A percentile compares a stretch with the other conserved stretches of the same genome.
These are phyloP conservation scores for Daktulosphaira vitifoliae DNA, from an alignment of 1,140 invertebrate genomes.

Conservation along the genomic window DNA sequence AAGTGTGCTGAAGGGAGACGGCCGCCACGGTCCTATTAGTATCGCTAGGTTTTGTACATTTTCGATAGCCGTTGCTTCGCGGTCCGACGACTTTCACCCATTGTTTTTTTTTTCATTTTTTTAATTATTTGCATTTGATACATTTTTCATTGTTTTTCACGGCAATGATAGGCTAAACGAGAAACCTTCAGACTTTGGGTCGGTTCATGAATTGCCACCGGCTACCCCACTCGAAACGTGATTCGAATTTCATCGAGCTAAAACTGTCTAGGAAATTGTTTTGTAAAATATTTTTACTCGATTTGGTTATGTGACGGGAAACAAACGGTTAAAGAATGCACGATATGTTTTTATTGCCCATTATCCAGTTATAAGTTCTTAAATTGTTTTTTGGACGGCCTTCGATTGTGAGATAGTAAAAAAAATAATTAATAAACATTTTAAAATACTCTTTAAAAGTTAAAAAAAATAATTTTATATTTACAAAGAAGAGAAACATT, in stretches of 20 bases:
- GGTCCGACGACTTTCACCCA: constrained; percentile 13
- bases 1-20: not conserved
- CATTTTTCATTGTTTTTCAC: constrained; percentile 29
- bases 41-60: not conserved
- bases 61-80: not conserved
- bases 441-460: no score
- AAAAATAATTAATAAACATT: no score
- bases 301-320: no score
- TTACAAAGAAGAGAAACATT: no score
- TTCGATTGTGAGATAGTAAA: no score
- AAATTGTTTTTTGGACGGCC: no score
- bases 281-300: no score
- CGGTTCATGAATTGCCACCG: constrained; percentile 3
- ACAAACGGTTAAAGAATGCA: no score
- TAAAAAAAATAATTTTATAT: no score
- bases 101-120: not conserved
- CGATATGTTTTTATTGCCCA: no score
- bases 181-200: constrained; percentile 11
- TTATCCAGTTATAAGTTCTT: no score
- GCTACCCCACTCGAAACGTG: constrained; percentile 9
- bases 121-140: not conserved
- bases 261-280: no score
- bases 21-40: constrained; percentile 7
- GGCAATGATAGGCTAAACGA: constrained; percentile 8
- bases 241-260: constrained; percentile 17